Conservation (phyloP, 1,140 invertebrate genomes). For the Ditylenchus dipsaci region DNA sequence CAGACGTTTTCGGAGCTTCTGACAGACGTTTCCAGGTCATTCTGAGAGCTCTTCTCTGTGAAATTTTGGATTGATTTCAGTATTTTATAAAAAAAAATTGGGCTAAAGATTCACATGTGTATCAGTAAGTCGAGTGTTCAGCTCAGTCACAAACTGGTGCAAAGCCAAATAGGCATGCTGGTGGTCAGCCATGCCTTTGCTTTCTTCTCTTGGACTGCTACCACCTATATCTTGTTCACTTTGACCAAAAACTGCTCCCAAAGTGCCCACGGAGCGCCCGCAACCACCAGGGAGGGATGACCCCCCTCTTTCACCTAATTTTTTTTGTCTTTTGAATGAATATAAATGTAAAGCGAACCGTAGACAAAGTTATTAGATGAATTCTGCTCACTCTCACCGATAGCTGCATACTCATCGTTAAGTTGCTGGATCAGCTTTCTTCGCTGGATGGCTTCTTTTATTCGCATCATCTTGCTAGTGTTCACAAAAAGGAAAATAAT, state of each 20-base stretch:
- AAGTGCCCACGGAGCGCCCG: neutral
- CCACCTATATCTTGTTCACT: neutral
- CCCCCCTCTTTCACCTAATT: neutral
- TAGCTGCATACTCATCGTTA: constrained; percentile 49
- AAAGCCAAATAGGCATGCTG: constrained; percentile 28
- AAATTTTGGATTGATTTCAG: constrained; percentile 16
- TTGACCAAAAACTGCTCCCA: neutral
- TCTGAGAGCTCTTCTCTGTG: constrained; percentile 51
- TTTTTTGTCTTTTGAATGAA: neutral
- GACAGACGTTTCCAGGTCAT: constrained; percentile 54
- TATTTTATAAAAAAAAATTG: neutral
- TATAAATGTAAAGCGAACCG: neutral
- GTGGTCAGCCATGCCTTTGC: constrained; percentile 13
- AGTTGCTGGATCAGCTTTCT: constrained; percentile 52
- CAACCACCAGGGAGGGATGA: neutral
- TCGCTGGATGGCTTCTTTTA: constrained; percentile 55
- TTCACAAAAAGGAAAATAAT: too few species aligned
- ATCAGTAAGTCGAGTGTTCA: constrained; percentile 26
- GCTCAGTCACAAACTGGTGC: constrained; percentile 47
- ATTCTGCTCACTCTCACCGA: constrained; percentile 5
- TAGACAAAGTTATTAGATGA: neutral
- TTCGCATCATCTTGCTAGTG: constrained; percentile 55
- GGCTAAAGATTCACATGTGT: constrained; percentile 11
- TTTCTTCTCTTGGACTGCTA: constrained; percentile 6
- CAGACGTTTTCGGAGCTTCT: constrained; percentile 54